phyloP scores from a whole-genome alignment of 35 echinoderm and acorn worm genomes.

The Apostichopus japonicus region DNA sequence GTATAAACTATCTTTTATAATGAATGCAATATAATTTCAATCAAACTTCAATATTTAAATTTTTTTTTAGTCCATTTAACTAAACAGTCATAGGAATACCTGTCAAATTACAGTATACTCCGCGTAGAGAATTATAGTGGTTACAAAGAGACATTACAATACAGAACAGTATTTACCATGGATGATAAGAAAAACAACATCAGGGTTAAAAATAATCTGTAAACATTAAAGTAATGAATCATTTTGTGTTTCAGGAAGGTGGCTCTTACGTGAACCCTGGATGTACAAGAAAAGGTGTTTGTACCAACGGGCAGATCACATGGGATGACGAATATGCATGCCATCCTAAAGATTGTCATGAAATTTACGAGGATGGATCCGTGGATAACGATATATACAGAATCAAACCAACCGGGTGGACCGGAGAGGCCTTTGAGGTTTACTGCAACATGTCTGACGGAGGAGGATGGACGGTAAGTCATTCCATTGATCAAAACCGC shows the following conservation, averaged over 20 bases:
- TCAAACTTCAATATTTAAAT: no score
- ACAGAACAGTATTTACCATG: no score
- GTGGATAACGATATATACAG: not conserved
- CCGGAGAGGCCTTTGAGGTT: not conserved
- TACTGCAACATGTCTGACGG: constrained; percentile 30
- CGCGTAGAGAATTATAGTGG: no score
- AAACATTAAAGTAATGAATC: not conserved
- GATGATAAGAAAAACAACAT: not conserved
- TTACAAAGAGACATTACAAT: not conserved
- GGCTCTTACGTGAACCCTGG: constrained; percentile 3
- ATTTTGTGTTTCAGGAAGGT: not conserved
- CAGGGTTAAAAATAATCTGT: not conserved
- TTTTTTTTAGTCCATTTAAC: no score
- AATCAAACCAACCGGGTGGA: not conserved
- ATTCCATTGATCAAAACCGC: not conserved
- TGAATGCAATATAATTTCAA: no score
- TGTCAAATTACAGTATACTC: no score
- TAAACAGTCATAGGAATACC: no score
- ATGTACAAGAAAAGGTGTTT: not conserved
- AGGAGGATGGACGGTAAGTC: constrained; percentile 37
- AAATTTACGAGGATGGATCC: not conserved
- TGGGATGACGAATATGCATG: constrained; percentile 1
- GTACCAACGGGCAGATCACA: not conserved
- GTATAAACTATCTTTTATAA: no score
- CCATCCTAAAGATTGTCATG: not conserved